A percentile compares a stretch with the other conserved stretches of the same genome.
Conservation (phyloP, 2,797 vertebrate species). For the Mastacembelus armatus region DNA sequence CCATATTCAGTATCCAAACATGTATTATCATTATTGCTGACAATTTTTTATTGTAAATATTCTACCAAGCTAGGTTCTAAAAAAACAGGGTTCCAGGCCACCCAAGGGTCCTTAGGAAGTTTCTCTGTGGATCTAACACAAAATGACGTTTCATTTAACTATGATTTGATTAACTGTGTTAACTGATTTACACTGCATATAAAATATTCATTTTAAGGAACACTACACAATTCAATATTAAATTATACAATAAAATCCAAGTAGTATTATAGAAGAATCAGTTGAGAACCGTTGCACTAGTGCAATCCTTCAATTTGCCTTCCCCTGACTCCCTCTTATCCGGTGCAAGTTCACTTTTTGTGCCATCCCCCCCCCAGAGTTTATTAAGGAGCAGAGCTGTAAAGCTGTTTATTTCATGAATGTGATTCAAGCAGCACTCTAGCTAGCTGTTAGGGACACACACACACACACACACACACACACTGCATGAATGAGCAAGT, state of each 20-base stretch:
- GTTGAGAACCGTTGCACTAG: background rate
- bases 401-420: conserved; percentile 63
- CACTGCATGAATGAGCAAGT: conserved; percentile 61
- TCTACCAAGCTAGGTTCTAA: background rate
- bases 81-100: background rate
- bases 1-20: too few relatives aligned
- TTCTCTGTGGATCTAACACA: background rate
- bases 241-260: background rate
- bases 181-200: background rate
- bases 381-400: conserved; percentile 56
- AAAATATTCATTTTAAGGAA: background rate
- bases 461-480: conserved; percentile 15
- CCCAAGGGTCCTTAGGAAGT: background rate
- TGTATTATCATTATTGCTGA: too few relatives aligned
- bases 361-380: conserved; percentile 17
- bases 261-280: background rate
- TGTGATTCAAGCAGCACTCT: conserved; percentile 58
- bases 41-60: background rate
- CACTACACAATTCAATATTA: background rate
- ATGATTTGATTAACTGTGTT: background rate
- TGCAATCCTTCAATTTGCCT: background rate
- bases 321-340: background rate
- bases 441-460: conserved; percentile 44
- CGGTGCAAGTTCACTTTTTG: conserved; percentile 4
- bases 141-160: background rate